Percentiles rank a stretch among this genome's conserved stretches.
Conservation (phyloP, 2,888 invertebrate species). For the Noctua janthina region DNA sequence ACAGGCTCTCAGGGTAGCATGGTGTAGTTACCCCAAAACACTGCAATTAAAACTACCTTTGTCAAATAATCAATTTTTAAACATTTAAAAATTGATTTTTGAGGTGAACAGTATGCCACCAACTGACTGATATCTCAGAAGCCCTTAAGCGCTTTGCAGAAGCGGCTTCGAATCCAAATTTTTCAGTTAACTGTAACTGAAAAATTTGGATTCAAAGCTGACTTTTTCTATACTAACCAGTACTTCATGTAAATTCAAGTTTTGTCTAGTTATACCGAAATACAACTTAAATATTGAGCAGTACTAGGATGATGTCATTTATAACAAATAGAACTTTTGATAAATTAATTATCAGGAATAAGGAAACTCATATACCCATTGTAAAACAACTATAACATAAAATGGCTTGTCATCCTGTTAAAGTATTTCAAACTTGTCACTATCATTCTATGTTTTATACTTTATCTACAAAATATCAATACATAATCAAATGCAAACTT, state of each 20-base stretch:
- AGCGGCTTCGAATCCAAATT: too few species aligned
- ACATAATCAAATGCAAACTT: constrained; percentile 13
- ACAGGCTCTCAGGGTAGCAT: constrained; percentile 88
- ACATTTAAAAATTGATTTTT: background rate
- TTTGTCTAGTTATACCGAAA: background rate
- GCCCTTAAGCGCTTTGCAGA: too few species aligned
- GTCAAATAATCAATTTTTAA: background rate
- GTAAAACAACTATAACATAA: constrained; percentile 6
- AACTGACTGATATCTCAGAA: background rate
- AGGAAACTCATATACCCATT: constrained; percentile 22
- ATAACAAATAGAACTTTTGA: constrained; percentile 17
- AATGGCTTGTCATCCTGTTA: background rate
- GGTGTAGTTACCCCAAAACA: constrained; percentile 96
- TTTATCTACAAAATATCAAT: background rate
- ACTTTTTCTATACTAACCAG: background rate
- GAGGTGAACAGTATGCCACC: background rate
- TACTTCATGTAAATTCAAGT: background rate
- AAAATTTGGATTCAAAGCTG: background rate
- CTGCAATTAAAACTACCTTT: constrained; percentile 82
- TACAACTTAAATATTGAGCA: background rate
- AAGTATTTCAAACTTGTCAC: constrained; percentile 2
- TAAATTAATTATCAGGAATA: constrained; percentile 32
- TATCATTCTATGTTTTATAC: background rate
- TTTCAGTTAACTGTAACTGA: background rate
- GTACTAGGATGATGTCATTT: constrained; percentile 8